Conservation (phyloP, 2,888 invertebrate species). For the Phyllotreta striolata region DNA sequence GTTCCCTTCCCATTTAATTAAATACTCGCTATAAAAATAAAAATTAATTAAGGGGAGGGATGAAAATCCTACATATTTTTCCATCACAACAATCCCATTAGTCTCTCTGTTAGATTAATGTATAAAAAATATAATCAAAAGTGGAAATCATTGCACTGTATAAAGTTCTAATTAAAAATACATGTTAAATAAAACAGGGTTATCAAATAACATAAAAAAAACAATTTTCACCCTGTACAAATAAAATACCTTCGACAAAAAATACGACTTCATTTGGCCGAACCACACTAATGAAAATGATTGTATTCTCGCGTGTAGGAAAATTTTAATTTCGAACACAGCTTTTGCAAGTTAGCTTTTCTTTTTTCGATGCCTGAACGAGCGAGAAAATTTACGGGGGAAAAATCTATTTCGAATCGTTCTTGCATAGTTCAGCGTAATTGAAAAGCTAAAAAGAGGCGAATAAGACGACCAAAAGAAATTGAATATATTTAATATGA, state of each 20-base stretch:
- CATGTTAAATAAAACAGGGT: neutral
- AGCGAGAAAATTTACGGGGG: neutral
- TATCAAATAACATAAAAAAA: conserved; percentile 2
- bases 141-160: neutral
- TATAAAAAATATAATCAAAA: too few relatives aligned
- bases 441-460: neutral
- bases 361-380: conserved; percentile 9
- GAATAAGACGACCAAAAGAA: neutral
- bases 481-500: too few relatives aligned
- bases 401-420: conserved; percentile 13
- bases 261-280: conserved; percentile 12
- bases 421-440: conserved; percentile 8
- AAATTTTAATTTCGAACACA: conserved; percentile 5
- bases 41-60: too few relatives aligned
- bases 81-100: too few relatives aligned
- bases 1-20: too few relatives aligned
- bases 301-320: neutral
- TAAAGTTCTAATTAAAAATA: too few relatives aligned
- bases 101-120: too few relatives aligned
- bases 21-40: too few relatives aligned
- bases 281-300: conserved; percentile 1
- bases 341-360: neutral
- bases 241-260: neutral
- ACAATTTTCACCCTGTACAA: conserved; percentile 7
- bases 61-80: too few relatives aligned